Base-by-base conservation (phyloP, 2,888 invertebrate species). In the Dyspetes luteomarginatus region DNA sequence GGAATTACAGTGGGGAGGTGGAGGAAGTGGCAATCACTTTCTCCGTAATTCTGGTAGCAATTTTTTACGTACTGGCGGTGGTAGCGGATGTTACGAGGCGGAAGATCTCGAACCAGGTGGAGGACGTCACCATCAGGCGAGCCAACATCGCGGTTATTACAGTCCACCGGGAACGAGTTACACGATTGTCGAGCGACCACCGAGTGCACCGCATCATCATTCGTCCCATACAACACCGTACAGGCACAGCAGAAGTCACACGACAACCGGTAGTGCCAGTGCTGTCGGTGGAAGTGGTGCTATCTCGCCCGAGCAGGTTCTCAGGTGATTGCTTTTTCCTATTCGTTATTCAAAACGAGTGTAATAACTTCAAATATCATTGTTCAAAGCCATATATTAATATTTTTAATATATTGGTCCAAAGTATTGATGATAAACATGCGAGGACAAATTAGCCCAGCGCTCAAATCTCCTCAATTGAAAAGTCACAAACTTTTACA, bases 101-200 rank as follows among this genome's bases (percentile, higher is more conserved):
- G 92, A 92, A 85, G 92, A 92, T 82, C 88, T 91, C 68, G 91
- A 91, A 75, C 88, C 90, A 2, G 87, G 93, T 83, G 93, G n/a
- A n/a, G n/a, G 93, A 26, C 89, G 89, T 93, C 95, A 86, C 93
- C 77, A 82, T 72, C 78, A 83, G 52, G 60, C 67, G 12, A 95
- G 60, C 94, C 96, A 84, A 95, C 96, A 84, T 93, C 95, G 83
- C 28, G 92, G 91, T n/a, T 97, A 97, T 93, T 97, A 97, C 92
- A 97, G 97, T 84, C 97, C 97, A 75, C 97, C 97, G 28, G 97
- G 97, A 82, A 97, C 97, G 85, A 97, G 96, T 77, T 97, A 97
- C 93, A 97, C 97, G 89, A 97, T 97, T 92, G 95, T 97, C 89
- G 97, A 97, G 93, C 93, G 97, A 83, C 95, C 95, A 82, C 95